Conservation (phyloP, 1,140 invertebrate genomes). For the Ooceraea biroi region DNA sequence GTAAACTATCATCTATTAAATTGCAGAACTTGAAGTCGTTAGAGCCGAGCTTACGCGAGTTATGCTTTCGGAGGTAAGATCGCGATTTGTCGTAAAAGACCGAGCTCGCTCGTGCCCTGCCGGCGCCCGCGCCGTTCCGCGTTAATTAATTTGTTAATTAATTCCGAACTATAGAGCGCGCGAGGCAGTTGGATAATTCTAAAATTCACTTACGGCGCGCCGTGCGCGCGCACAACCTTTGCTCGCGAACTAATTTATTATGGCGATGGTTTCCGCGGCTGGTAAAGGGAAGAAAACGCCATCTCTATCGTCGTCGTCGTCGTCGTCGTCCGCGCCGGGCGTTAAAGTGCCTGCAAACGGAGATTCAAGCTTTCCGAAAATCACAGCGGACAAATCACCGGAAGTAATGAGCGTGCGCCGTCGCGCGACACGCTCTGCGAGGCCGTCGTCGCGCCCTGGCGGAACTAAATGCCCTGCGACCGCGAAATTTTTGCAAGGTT, state of each 20-base stretch:
- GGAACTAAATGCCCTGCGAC: constrained; percentile 33
- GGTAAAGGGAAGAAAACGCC: constrained; percentile 5
- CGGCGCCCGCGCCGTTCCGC: constrained; percentile 4
- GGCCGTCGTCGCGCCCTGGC: constrained; percentile 23
- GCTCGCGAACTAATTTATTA: constrained; percentile 60
- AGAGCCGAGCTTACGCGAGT: constrained; percentile 56
- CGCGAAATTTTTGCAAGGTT: neutral
- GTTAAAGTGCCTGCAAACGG: constrained; percentile 16
- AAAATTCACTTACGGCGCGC: constrained; percentile 56
- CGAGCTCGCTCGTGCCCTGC: constrained; percentile 1
- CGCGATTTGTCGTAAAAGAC: constrained; percentile 51
- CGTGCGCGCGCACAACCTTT: constrained; percentile 44
- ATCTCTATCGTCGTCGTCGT: too few relatives aligned
- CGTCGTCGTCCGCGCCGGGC: too few relatives aligned
- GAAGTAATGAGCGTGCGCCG: constrained; percentile 49
- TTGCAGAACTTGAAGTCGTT: constrained; percentile 59
- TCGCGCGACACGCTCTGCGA: constrained; percentile 32
- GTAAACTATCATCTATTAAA: constrained; percentile 63
- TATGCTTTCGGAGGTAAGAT: constrained; percentile 59
- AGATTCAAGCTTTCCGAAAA: constrained; percentile 22
- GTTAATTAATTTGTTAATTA: constrained; percentile 62
- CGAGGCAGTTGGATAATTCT: constrained; percentile 56
- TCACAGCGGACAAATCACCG: constrained; percentile 19
- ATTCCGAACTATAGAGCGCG: constrained; percentile 56
- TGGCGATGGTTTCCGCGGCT: constrained; percentile 50